These are phyloP conservation scores for Ormyrus pomaceus DNA, from an alignment of 2,888 invertebrate species.

Conservation along the genomic window DNA sequence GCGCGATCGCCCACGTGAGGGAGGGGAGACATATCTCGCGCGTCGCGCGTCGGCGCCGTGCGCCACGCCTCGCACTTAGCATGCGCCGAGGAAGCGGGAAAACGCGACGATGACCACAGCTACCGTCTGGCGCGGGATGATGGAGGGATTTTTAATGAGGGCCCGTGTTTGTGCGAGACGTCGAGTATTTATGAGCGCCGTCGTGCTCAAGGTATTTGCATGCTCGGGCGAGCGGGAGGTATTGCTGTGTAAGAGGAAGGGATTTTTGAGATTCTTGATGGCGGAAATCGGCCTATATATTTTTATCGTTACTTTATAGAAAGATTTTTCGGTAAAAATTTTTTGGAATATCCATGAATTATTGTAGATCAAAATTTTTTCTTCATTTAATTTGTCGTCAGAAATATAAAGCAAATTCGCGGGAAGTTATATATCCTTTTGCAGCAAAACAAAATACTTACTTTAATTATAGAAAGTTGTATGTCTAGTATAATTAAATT, in stretches of 20 bases:
- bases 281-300: not conserved
- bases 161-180: not conserved
- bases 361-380: no score
- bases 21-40: slow-evolving; percentile 4
- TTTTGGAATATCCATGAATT: no score
- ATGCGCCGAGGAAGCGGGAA: slow-evolving; percentile 4
- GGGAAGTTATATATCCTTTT: no score
- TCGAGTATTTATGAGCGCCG: slow-evolving; percentile 21
- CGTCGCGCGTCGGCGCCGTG: slow-evolving; percentile 23
- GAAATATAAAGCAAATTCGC: no score
- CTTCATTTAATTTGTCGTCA: no score
- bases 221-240: not conserved
- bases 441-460: no score
- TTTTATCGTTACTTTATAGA: not conserved
- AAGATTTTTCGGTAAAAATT: not conserved
- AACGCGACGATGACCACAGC: slow-evolving; percentile 5
- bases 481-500: slow-evolving; percentile 2
- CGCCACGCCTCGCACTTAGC: not conserved
- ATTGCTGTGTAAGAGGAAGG: slow-evolving; percentile 29
- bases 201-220: not conserved
- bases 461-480: slow-evolving; percentile 7
- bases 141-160: slow-evolving; percentile 23
- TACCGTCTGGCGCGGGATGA: slow-evolving; percentile 4
- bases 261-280: not conserved
- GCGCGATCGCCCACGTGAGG: not conserved